Evolutionary conservation across 2,797 vertebrate genomes (phyloP).

Genomic region (Sebastes itinus): DNA sequence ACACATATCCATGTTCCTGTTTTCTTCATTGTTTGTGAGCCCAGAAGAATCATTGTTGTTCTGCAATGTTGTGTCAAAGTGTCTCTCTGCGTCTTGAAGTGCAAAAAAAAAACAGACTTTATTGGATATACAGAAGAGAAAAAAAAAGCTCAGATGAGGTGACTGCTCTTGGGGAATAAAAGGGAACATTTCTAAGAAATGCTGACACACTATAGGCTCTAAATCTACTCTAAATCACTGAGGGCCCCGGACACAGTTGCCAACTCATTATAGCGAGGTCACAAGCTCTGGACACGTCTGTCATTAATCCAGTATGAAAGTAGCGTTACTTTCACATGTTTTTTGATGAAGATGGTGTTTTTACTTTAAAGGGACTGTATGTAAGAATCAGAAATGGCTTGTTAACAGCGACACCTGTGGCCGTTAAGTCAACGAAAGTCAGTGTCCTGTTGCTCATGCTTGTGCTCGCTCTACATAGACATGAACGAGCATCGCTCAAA

Average conservation of each 20-base stretch:
- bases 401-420: no score
- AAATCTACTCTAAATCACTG: not conserved
- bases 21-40: not conserved
- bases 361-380: not conserved
- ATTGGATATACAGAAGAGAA: not conserved
- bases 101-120: not conserved
- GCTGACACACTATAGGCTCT: not conserved
- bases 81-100: not conserved
- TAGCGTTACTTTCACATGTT: not conserved
- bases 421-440: no score
- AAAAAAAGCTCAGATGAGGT: not conserved
- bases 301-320: not conserved
- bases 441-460: fast-evolving
- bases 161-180: not conserved
- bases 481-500: no score
- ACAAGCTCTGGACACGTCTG: not conserved
- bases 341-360: not conserved
- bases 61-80: not conserved
- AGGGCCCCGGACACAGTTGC: not conserved
- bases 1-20: not conserved
- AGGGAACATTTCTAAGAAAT: not conserved
- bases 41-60: not conserved
- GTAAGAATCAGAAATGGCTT: no score
- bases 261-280: not conserved
- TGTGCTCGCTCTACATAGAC: no score